These are phyloP conservation scores for Virgularia gustaviana DNA, from an alignment of 92 coral and sea anemone species.

Conservation along the genomic window DNA sequence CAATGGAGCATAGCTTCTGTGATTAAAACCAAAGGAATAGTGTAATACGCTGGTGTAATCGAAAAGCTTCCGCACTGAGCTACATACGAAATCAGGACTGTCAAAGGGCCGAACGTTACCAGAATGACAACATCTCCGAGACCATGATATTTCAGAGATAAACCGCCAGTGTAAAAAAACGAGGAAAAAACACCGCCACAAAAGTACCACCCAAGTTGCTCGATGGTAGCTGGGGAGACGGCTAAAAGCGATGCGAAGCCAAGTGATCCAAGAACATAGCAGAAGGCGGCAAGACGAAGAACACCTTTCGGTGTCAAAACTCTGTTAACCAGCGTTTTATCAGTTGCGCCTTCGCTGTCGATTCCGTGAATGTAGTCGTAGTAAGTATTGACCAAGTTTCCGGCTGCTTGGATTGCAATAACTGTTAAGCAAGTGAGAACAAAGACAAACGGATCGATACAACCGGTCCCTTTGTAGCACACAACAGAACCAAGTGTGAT, in stretches of 20 bases:
- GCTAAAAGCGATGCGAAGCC: slow-evolving; percentile 65
- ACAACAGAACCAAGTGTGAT: slow-evolving; percentile 72
- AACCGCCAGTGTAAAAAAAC: slow-evolving; percentile 89
- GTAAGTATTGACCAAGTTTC: slow-evolving; percentile 82
- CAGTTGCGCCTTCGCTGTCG: slow-evolving; percentile 85
- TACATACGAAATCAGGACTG: slow-evolving; percentile 74
- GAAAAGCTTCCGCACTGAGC: slow-evolving; percentile 77
- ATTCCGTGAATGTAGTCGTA: slow-evolving; percentile 88
- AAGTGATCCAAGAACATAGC: slow-evolving; percentile 61
- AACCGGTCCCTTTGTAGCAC: slow-evolving; percentile 74
- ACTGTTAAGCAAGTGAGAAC: slow-evolving; percentile 66
- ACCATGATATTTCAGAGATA: slow-evolving; percentile 79
- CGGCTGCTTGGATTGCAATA: slow-evolving; percentile 88
- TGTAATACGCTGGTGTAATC: slow-evolving; percentile 58
- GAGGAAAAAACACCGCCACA: slow-evolving; percentile 85
- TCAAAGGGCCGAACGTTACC: slow-evolving; percentile 83
- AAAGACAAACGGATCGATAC: slow-evolving; percentile 45
- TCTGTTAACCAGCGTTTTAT: slow-evolving; percentile 78
- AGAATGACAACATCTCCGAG: slow-evolving; percentile 84
- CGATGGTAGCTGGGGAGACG: slow-evolving; percentile 80
- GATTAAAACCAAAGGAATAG: slow-evolving; percentile 70
- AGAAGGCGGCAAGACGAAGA: slow-evolving; percentile 71
- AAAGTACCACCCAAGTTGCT: slow-evolving; percentile 74
- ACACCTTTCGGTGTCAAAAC: slow-evolving; percentile 76
- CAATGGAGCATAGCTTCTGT: slow-evolving; percentile 87